Evolutionary conservation across 2,113 vertebrate genomes (phyloP).

Genomic region (Xenopus borealis): DNA sequence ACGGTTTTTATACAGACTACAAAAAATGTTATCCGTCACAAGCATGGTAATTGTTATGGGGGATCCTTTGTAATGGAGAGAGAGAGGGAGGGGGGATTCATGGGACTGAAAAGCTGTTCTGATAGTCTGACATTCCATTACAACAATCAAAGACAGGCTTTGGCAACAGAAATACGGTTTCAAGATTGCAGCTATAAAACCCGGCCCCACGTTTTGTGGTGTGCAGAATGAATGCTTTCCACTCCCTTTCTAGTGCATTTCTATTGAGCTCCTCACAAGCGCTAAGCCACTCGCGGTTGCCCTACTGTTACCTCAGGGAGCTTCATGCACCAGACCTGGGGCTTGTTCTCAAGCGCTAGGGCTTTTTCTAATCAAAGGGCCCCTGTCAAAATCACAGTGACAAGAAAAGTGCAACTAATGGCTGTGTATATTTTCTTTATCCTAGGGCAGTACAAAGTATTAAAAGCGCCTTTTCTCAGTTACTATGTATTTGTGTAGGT

Average conservation of each 20-base stretch:
- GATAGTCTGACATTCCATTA: conserved; percentile 72
- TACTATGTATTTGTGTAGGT: too few relatives aligned
- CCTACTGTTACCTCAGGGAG: too few relatives aligned
- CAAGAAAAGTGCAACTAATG: too few relatives aligned
- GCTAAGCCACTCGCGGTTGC: background rate
- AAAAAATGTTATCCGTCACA: conserved; percentile 94
- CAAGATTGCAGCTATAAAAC: conserved; percentile 83
- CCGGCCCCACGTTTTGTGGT: conserved; percentile 66
- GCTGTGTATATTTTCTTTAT: too few relatives aligned
- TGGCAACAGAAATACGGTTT: conserved; percentile 66
- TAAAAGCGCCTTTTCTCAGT: too few relatives aligned
- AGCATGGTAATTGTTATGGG: conserved; percentile 75
- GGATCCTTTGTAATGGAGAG: conserved; percentile 72
- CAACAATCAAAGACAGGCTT: conserved; percentile 85
- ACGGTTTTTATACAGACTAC: conserved; percentile 81
- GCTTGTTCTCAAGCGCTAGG: too few relatives aligned
- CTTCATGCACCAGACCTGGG: too few relatives aligned
- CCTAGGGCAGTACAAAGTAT: too few relatives aligned
- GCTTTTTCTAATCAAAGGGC: too few relatives aligned
- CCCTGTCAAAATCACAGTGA: too few relatives aligned
- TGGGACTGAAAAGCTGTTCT: conserved; percentile 90
- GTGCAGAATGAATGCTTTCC: conserved; percentile 76
- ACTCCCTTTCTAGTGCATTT: conserved; percentile 15
- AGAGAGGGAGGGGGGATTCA: conserved; percentile 54
- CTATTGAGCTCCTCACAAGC: background rate